Evolutionary conservation across 2,888 invertebrate genomes (phyloP).

Genomic region (Drosophila prostipennis): DNA sequence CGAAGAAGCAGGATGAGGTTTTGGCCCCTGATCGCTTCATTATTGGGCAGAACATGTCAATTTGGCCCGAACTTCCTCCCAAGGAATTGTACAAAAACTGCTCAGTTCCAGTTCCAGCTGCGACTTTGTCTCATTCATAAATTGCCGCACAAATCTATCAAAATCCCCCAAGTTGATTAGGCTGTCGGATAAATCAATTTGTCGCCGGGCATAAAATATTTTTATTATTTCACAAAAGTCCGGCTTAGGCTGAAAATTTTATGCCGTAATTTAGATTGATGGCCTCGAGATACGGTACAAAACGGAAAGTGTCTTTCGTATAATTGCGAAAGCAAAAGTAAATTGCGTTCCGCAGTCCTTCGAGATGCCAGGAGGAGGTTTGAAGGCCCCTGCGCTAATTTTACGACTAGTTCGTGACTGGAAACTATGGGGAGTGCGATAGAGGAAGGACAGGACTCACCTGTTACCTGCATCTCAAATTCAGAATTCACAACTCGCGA

Average conservation of each 20-base stretch:
- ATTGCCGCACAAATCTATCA: conserved; percentile 52
- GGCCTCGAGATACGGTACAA: conserved; percentile 41
- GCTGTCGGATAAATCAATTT: conserved; percentile 70
- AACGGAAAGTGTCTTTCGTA: conserved; percentile 53
- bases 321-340: conserved; percentile 32
- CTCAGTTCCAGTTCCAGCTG: conserved; percentile 64
- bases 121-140: conserved; percentile 50
- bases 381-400: conserved; percentile 51
- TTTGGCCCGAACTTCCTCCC: conserved; percentile 40
- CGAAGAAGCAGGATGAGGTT: conserved; percentile 49
- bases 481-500: conserved; percentile 40
- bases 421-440: conserved; percentile 29
- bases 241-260: conserved; percentile 42
- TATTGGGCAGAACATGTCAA: conserved; percentile 74
- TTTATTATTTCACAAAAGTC: conserved; percentile 53
- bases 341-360: conserved; percentile 31
- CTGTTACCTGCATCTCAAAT: conserved; percentile 44
- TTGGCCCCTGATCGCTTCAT: conserved; percentile 75
- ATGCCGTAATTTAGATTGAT: conserved; percentile 73
- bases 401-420: conserved; percentile 66
- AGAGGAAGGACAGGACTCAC: conserved; percentile 16
- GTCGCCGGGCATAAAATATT: conserved; percentile 59
- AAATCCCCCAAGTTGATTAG: conserved; percentile 34
- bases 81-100: conserved; percentile 34
- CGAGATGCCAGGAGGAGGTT: background rate